Percentiles rank a stretch among this genome's conserved stretches.
These are phyloP conservation scores for Bolinopsis microptera DNA, from an alignment of 37 sponge, comb jelly and placozoan genomes.

Conservation along the genomic window DNA sequence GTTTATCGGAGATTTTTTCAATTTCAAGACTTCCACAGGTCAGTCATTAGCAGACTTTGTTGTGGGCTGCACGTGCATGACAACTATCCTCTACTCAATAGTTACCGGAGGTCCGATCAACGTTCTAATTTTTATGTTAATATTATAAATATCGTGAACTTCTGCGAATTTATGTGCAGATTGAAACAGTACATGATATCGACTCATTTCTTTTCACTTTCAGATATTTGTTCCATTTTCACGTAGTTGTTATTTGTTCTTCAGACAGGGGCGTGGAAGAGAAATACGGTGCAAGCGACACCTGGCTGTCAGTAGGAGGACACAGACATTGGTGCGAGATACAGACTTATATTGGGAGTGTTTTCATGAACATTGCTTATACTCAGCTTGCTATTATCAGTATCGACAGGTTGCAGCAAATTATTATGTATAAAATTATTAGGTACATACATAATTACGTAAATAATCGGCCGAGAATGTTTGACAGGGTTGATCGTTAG, in stretches of 20 bases:
- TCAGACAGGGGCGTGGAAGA: not conserved
- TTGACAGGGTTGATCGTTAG: too few relatives aligned
- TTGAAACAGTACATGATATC: too few relatives aligned
- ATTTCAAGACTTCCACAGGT: too few relatives aligned
- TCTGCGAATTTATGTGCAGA: too few relatives aligned
- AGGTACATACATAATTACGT: too few relatives aligned
- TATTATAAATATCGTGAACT: too few relatives aligned
- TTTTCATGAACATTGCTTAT: not conserved
- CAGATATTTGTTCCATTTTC: too few relatives aligned
- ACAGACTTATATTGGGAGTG: not conserved
- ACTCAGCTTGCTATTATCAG: constrained; percentile 16
- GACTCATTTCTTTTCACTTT: too few relatives aligned
- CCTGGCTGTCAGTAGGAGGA: not conserved
- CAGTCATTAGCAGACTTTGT: not conserved
- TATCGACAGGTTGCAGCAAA: not conserved
- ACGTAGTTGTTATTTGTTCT: too few relatives aligned
- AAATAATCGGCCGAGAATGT: too few relatives aligned
- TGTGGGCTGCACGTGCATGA: not conserved
- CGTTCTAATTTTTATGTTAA: not conserved
- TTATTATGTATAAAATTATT: too few relatives aligned
- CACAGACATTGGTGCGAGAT: constrained; percentile 37
- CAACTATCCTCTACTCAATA: not conserved
- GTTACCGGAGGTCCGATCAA: not conserved
- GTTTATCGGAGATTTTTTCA: too few relatives aligned
- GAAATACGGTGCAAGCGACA: not conserved